These are phyloP conservation scores for Papilio polytes DNA, from an alignment of 1,140 invertebrate genomes.

Conservation along the genomic window DNA sequence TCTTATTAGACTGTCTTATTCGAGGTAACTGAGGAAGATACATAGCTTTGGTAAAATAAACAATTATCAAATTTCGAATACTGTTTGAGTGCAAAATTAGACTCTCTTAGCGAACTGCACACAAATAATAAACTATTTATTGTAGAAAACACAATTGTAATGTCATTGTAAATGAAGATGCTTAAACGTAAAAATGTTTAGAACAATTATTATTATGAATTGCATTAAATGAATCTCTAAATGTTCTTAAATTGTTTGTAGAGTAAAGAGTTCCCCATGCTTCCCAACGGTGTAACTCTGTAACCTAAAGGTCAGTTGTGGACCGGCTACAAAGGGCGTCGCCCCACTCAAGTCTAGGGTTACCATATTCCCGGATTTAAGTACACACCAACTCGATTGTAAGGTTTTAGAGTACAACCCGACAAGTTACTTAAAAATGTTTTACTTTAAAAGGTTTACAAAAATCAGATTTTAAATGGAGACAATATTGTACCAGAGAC, in stretches of 20 bases:
- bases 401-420: neutral
- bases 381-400: conserved; percentile 4
- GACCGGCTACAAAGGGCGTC: conserved; percentile 64
- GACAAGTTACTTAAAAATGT: too few relatives aligned
- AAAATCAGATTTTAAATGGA: too few relatives aligned
- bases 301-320: conserved; percentile 71
- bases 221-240: neutral
- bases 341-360: conserved; percentile 53
- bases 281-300: neutral
- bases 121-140: neutral
- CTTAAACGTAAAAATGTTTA: neutral
- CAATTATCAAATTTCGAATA: too few relatives aligned
- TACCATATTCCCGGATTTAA: conserved; percentile 32
- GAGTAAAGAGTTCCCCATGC: conserved; percentile 16
- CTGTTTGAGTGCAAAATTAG: too few relatives aligned
- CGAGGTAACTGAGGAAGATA: too few relatives aligned
- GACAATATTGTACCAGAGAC: neutral
- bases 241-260: neutral
- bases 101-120: neutral
- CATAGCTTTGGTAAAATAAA: too few relatives aligned
- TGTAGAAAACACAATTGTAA: too few relatives aligned
- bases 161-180: too few relatives aligned
- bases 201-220: neutral
- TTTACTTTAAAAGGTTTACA: too few relatives aligned
- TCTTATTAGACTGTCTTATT: too few relatives aligned